Evolutionary conservation across 2,888 invertebrate genomes (phyloP).

Genomic region (Choristoneura rosaceana): DNA sequence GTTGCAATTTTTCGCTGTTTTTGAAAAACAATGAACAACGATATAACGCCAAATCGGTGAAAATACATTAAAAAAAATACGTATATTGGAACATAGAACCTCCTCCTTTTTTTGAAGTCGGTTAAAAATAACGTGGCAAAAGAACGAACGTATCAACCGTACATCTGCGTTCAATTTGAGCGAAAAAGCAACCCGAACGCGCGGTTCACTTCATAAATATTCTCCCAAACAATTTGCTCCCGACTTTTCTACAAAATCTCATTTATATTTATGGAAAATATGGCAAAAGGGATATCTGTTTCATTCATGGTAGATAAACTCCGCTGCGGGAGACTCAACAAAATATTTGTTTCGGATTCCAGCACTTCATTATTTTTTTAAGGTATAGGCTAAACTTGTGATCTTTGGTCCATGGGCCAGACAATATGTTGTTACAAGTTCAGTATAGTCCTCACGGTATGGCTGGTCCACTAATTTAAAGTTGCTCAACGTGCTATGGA

Average conservation of each 20-base stretch:
- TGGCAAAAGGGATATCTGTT: slow-evolving; percentile 13
- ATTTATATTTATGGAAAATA: slow-evolving; percentile 24
- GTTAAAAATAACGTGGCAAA: background rate
- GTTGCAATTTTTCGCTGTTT: too few species aligned
- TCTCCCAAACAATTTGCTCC: background rate
- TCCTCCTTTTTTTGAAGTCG: too few species aligned
- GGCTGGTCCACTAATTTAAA: too few species aligned
- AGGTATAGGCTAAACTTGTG: background rate
- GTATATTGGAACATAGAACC: too few species aligned
- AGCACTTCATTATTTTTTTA: background rate
- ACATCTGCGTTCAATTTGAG: background rate
- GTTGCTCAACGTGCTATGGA: too few species aligned
- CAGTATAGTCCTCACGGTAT: too few species aligned
- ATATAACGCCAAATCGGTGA: too few species aligned
- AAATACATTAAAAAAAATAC: too few species aligned
- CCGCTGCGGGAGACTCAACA: background rate
- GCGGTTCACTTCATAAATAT: background rate
- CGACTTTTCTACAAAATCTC: slow-evolving; percentile 12
- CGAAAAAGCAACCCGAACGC: background rate
- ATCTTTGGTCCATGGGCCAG: background rate
- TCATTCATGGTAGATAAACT: slow-evolving; percentile 5
- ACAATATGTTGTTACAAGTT: too few species aligned
- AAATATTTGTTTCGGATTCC: background rate
- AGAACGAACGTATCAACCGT: background rate
- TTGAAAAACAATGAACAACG: too few species aligned